Base-by-base conservation (phyloP, 2,888 invertebrate genomes). In the Iselma pallidipennis region DNA sequence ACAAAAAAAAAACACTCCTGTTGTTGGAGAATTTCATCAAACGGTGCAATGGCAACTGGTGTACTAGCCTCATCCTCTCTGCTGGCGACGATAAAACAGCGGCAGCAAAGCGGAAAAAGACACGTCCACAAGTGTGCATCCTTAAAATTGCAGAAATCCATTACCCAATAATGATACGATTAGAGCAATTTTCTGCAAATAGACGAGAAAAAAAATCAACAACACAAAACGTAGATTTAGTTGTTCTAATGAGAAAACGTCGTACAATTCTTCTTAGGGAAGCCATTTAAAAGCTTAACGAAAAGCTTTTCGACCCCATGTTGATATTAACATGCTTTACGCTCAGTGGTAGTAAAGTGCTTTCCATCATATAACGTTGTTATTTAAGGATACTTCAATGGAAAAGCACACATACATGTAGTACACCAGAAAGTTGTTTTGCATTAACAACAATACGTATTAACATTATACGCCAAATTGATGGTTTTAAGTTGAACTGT, bases 81-180 rank as follows among this genome's bases (percentile, higher is more conserved):
- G 84, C 85, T 85, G 85, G 83, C 85, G 84, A 76, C 80, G 81
- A 74, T 71, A 79, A 79, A 73, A 72, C 74, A 82, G 78, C 86
- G 85, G 85, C 86, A 86, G 85, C 85, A 86, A 86, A 86, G 85
- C 85, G 85, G 86, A 86, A 86, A 86, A 86, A 86, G 86, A 86
- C 86, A 86, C 79, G 84, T 82, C 82, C 85, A 83, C 82, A 74
- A 75, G 73, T 67, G 66, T 66, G 61, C 49, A 4, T 33, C 33
- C 12, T 33, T 12, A 33, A 33, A 33, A 10, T 12, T 33, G 33
- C 12, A 33, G 10, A 12, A 33, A 33, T 33, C 9, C 12, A 10
- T 9, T 12, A 33, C 12, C n/a, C 6, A 4, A 14, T 16, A 4
- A 2, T 37, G 4, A 37, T 4, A 6, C 4, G 16, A 4, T 37